phyloP scores from a whole-genome alignment of 2,113 vertebrate genomes.

The Gnathonemus echidnorhynchus region DNA sequence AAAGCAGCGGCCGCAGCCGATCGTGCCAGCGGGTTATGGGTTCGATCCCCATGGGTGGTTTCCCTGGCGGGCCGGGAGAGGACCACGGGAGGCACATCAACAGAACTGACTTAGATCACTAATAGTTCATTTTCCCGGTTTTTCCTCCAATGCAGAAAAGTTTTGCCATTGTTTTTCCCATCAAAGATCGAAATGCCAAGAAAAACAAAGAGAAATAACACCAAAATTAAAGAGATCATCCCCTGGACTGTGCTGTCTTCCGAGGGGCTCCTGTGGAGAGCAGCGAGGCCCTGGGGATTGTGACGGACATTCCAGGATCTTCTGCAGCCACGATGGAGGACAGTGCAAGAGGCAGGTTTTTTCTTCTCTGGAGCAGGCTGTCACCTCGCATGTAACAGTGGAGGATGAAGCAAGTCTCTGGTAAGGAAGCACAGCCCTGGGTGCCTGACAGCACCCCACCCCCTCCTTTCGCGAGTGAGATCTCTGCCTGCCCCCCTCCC shows the following conservation, averaged over 20 bases:
- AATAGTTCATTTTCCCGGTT: neutral
- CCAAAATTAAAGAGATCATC: neutral
- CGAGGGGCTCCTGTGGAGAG: neutral
- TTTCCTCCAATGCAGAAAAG: neutral
- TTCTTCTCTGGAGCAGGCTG: neutral
- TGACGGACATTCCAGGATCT: neutral
- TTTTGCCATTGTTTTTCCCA: neutral
- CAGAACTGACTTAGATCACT: neutral
- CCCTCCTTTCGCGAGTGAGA: neutral
- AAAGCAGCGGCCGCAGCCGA: neutral
- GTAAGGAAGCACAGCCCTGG: neutral
- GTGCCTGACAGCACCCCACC: neutral
- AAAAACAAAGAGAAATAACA: neutral
- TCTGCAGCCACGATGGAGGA: neutral
- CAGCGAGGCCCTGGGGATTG: neutral
- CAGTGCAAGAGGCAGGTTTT: neutral
- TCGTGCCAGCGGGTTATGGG: neutral
- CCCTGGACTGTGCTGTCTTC: neutral
- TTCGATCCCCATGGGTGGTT: neutral
- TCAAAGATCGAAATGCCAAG: neutral
- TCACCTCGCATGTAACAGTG: neutral
- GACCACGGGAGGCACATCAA: neutral
- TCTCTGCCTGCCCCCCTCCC: neutral
- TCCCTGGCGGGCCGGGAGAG: neutral
- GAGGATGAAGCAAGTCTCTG: neutral